Evolutionary conservation across 2,113 vertebrate genomes (phyloP), one percentile per base, ranked within the genome.

Genomic region (Phalacrocorax carbo): DNA sequence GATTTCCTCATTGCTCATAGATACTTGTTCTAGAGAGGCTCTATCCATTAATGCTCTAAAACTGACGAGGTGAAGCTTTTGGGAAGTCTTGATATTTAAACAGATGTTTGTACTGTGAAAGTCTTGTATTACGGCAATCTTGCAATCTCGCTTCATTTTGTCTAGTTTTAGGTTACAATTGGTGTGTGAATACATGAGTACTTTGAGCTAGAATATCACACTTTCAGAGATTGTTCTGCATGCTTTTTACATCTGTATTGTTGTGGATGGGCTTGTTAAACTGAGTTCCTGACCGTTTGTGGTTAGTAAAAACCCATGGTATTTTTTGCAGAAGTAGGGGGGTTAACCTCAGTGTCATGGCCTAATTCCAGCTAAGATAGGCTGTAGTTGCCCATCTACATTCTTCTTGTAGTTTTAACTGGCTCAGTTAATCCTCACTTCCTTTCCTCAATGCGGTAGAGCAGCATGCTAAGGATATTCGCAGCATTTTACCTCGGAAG

Each of bases 271-370:
- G 34, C 77, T 75, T 12, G 18, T 89, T 92, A 90, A 90, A 76
- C 66, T 44, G 49, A 93, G 72, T 23, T 93, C 79, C 38, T 91
- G 91, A 70, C 79, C 91, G 75, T 94, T 88, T 94, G 72, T 96
- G 90, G 82, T 96, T 55, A 79, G 81, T 51, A 92, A 91, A 90
- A 97, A 58, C 75, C 93, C 19, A 2, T 71, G 90, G 77, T 62
- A 95, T 94, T 95, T 92, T 92, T 91, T 96, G 75, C 80, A 83
- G 54, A 71, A 79, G 93, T 62, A 2, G 52, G 61, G 88, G 88
- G 83, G 86, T 95, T 97, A 91, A 93, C 88, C 91, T 96, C 93
- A 87, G 36, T 80, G 93, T 64, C 77, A 40, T 91, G 94, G 95
- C 90, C 64, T 75, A 76, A 91, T 91, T 95, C 93, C 93, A 97